Evolutionary conservation across 2,888 invertebrate genomes (phyloP).

Genomic region (Platypus cylindrus): DNA sequence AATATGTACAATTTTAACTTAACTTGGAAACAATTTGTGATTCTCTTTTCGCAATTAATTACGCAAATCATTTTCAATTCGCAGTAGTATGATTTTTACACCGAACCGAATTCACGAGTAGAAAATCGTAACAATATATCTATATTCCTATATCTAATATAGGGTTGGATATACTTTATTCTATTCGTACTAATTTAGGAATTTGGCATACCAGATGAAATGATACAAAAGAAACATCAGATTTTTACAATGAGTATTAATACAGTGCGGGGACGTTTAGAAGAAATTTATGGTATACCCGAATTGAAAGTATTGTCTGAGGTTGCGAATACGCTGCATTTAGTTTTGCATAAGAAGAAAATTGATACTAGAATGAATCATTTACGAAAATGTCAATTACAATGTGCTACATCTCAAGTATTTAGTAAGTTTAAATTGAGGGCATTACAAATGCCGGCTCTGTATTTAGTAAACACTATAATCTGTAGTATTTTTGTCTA

Average conservation of each 20-base stretch:
- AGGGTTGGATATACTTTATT: too few relatives aligned
- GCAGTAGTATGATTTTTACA: too few relatives aligned
- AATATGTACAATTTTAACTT: too few relatives aligned
- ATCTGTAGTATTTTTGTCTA: background rate
- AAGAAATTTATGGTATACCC: conserved; percentile 42
- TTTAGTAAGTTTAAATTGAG: conserved; percentile 28
- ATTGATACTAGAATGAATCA: conserved; percentile 39
- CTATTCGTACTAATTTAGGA: too few relatives aligned
- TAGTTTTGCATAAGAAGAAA: conserved; percentile 39
- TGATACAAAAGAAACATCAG: conserved; percentile 40
- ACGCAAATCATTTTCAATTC: background rate
- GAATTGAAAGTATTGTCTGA: conserved; percentile 47
- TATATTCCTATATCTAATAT: too few relatives aligned
- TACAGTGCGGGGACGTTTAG: conserved; percentile 44
- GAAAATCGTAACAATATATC: too few relatives aligned
- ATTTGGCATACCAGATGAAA: conserved; percentile 42
- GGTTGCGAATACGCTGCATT: conserved; percentile 44
- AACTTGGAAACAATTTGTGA: background rate
- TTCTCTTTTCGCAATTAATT: background rate
- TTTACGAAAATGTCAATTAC: conserved; percentile 37
- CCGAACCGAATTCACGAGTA: too few relatives aligned
- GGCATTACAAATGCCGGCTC: too few relatives aligned
- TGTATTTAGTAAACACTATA: background rate
- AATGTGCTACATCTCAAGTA: conserved; percentile 37
- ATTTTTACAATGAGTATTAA: conserved; percentile 46